Evolutionary conservation across 2,113 vertebrate genomes (phyloP).

Genomic region (Phaethornis superciliosus): DNA sequence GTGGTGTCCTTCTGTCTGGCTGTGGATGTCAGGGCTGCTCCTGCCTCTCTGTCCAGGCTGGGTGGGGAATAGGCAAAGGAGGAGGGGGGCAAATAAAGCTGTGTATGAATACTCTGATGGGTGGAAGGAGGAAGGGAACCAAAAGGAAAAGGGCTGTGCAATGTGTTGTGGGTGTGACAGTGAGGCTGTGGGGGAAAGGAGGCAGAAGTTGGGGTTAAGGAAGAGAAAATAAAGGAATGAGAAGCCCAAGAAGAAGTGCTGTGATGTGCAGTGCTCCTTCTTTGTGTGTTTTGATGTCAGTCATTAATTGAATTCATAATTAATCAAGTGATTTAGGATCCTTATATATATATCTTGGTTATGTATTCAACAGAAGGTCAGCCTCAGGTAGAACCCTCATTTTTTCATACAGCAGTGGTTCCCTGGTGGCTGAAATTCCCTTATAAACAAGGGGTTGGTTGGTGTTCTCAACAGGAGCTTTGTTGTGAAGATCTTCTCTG

Average conservation of each 20-base stretch:
- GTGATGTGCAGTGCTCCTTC: background rate
- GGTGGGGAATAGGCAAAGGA: background rate
- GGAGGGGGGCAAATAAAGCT: background rate
- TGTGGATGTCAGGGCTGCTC: background rate
- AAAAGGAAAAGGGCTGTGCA: background rate
- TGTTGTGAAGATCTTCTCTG: background rate
- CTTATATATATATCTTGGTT: background rate
- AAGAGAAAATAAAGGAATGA: no score
- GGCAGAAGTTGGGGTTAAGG: background rate
- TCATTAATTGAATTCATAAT: no score
- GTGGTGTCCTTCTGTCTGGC: rapidly evolving
- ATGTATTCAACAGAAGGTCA: background rate
- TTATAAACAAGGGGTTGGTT: background rate
- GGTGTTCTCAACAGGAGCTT: background rate
- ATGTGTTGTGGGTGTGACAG: rapidly evolving
- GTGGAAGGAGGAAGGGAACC: background rate
- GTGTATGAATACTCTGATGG: background rate
- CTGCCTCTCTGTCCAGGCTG: background rate
- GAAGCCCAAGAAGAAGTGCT: background rate
- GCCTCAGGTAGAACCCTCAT: background rate
- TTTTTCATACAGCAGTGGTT: background rate
- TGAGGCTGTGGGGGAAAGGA: background rate
- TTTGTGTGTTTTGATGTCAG: no score
- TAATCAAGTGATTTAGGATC: background rate
- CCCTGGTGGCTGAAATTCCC: background rate